phyloP scores from a whole-genome alignment of 1,140 invertebrate genomes.

The Hylaeus volcanicus region DNA sequence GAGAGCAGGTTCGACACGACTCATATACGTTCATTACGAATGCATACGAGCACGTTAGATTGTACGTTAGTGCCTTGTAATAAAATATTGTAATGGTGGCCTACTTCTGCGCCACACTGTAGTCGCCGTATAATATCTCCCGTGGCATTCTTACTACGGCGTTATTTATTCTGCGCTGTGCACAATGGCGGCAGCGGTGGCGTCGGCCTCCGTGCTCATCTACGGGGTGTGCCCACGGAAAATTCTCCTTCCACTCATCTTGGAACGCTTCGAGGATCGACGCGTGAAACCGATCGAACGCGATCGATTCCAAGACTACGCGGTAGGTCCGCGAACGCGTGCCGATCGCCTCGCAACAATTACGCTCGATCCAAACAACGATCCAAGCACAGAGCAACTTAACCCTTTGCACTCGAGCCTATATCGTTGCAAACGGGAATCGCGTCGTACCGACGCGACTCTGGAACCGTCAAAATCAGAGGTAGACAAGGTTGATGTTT shows the following conservation, averaged over 20 bases:
- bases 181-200: slow-evolving; percentile 68
- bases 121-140: slow-evolving; percentile 77
- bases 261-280: not conserved
- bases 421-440: too few relatives aligned
- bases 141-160: slow-evolving; percentile 78
- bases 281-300: not conserved
- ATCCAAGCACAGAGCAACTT: too few relatives aligned
- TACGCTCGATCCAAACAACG: too few relatives aligned
- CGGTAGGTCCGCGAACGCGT: not conserved
- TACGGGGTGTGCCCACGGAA: slow-evolving; percentile 49
- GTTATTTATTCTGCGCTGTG: slow-evolving; percentile 74
- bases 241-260: not conserved
- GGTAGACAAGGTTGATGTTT: too few relatives aligned
- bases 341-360: not conserved
- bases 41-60: slow-evolving; percentile 80
- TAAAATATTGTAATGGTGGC: slow-evolving; percentile 81
- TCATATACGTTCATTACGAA: slow-evolving; percentile 81
- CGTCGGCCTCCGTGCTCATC: slow-evolving; percentile 51
- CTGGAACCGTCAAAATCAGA: too few relatives aligned
- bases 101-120: slow-evolving; percentile 75
- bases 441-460: too few relatives aligned
- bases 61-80: slow-evolving; percentile 81
- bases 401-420: too few relatives aligned
- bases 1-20: slow-evolving; percentile 76
- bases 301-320: not conserved